A percentile compares a stretch with the other conserved stretches of the same genome.
Conservation (phyloP, 2,888 invertebrate genomes). For the Andrena bucephala region DNA sequence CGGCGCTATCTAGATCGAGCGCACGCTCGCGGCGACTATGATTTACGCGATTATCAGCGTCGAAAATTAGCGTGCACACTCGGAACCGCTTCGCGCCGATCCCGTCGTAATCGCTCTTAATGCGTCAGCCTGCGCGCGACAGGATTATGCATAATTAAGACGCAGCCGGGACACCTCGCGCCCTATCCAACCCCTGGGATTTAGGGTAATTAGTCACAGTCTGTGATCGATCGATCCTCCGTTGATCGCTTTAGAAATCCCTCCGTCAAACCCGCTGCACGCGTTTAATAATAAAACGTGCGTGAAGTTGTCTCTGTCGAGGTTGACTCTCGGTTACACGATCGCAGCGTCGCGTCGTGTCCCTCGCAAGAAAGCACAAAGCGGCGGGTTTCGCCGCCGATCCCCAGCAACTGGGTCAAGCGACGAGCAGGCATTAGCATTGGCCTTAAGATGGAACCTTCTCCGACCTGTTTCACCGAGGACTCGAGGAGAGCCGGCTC, state of each 20-base stretch:
- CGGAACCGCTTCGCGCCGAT: slow-evolving; percentile 27
- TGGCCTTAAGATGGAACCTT: slow-evolving; percentile 22
- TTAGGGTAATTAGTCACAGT: slow-evolving; percentile 21
- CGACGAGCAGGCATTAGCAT: slow-evolving; percentile 32
- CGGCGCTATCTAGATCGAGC: slow-evolving; percentile 50
- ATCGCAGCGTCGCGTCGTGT: not conserved
- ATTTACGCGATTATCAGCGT: slow-evolving; percentile 46
- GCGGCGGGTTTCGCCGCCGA: slow-evolving; percentile 25
- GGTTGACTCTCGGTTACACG: not conserved
- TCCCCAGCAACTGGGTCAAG: slow-evolving; percentile 40
- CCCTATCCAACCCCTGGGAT: slow-evolving; percentile 6
- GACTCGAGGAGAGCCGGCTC: slow-evolving; percentile 47
- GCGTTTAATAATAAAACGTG: not conserved
- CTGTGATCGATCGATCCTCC: not conserved
- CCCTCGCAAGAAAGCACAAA: not conserved
- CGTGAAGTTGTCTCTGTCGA: not conserved
- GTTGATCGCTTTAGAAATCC: not conserved
- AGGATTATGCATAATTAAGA: slow-evolving; percentile 51
- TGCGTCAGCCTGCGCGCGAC: slow-evolving; percentile 14
- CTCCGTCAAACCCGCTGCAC: no score
- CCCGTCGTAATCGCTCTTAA: slow-evolving; percentile 41
- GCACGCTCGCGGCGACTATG: slow-evolving; percentile 32
- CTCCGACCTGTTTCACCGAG: slow-evolving; percentile 17
- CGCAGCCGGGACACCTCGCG: slow-evolving; percentile 19
- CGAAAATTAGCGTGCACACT: slow-evolving; percentile 57